phyloP scores from a whole-genome alignment of 2,888 invertebrate species.

The Oscheius onirici region DNA sequence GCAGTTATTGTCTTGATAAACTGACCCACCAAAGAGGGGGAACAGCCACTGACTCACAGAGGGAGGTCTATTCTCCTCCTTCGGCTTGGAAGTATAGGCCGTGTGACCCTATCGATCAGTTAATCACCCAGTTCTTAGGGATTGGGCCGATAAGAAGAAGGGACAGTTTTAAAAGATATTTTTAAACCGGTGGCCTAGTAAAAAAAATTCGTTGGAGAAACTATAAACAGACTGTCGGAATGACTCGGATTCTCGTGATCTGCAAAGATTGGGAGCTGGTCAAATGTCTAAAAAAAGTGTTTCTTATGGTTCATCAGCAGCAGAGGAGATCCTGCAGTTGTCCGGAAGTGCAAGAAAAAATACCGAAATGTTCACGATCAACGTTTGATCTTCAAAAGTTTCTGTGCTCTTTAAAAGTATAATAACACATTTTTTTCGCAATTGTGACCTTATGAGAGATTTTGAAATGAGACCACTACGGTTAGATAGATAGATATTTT shows the following conservation, averaged over 20 bases:
- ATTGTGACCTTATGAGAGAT: no score
- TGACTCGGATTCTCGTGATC: background rate
- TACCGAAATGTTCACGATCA: no score
- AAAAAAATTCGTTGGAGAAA: background rate
- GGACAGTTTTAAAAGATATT: background rate
- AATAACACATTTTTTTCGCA: no score
- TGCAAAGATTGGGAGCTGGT: background rate
- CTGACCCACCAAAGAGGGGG: conserved; percentile 2
- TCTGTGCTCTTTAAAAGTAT: no score
- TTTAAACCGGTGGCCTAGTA: background rate
- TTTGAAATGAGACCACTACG: no score
- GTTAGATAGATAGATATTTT: no score
- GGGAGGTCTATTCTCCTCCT: background rate
- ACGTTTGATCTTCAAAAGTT: no score
- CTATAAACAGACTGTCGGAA: background rate
- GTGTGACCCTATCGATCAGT: background rate
- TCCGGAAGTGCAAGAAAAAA: no score
- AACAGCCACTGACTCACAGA: background rate
- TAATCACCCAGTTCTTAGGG: conserved; percentile 10
- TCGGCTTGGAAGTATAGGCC: background rate
- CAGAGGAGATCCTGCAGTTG: no score
- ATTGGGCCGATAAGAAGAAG: background rate
- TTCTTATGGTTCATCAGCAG: no score
- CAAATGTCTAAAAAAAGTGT: no score
- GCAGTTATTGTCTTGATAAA: conserved; percentile 22